Evolutionary conservation across 2,888 invertebrate genomes (phyloP), one percentile per base, ranked within the genome.

Genomic region (Eristalis intricaria): DNA sequence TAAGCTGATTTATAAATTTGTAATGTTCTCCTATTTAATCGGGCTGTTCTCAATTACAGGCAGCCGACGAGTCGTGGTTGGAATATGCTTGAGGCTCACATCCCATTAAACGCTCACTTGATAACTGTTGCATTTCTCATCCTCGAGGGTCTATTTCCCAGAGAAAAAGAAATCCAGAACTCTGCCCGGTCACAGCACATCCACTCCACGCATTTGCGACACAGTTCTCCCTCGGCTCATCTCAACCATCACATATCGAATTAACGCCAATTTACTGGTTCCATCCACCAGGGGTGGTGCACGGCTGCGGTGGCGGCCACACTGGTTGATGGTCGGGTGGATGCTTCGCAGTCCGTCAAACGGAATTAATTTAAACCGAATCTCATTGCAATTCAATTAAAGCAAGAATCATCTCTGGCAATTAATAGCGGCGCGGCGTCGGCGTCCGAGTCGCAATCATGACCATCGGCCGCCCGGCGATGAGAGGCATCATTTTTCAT

Each of bases 311-410:
- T 26, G 26, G 26, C 8, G 32, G 32, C 32, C 32, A 5, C 32
- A 0, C 32, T 32, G 2, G 5, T 29, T 4, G 29, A 29, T 10
- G 60, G 3, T 26, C 10, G 26, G 60, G 11, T 58, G 60, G 38
- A 63, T 32, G 66, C 64, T 50, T 71, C 35, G 4, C 40, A 56
- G 22, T 19, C 74, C 74, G 74, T 26, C 78, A 83, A 82, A 83
- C 63, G 13, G 71, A 83, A 78, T 86, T 86, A 82, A 86, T 82
- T 70, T 79, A 60, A 77, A 83, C 82, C 66, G 77, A 82, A 83
- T 79, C 78, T 75, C 86, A 83, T 86, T 82, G 82, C 86, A 83
- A 86, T 86, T 86, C 82, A 86, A 83, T 86, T 86, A 86, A 82
- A 82, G 29, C 70, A 58, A 86, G 74, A 70, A 78, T 74, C 82